These are phyloP conservation scores for Gnatocerus cornutus DNA, from an alignment of 2,888 invertebrate genomes.

Conservation along the genomic window DNA sequence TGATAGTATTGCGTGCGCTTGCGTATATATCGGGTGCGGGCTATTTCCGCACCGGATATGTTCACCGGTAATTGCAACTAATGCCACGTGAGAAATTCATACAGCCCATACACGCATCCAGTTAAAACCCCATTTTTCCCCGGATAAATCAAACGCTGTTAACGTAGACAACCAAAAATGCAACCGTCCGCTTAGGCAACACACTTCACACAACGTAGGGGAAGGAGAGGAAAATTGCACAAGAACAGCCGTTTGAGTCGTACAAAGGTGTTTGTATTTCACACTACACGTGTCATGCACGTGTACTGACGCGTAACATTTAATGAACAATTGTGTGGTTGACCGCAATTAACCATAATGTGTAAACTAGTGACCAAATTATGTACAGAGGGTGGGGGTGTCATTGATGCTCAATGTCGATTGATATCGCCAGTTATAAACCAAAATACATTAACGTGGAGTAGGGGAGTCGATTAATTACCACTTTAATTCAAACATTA, in stretches of 20 bases:
- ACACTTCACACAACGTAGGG: slow-evolving; percentile 13
- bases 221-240: neutral
- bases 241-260: neutral
- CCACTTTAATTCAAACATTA: slow-evolving; percentile 34
- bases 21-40: slow-evolving; percentile 62
- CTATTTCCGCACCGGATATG: slow-evolving; percentile 70
- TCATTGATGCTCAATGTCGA: slow-evolving; percentile 69
- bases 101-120: slow-evolving; percentile 40
- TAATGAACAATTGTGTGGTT: slow-evolving; percentile 71
- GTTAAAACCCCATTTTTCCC: slow-evolving; percentile 42
- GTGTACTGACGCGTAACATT: slow-evolving; percentile 67
- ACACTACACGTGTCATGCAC: slow-evolving; percentile 67
- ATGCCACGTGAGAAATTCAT: slow-evolving; percentile 66
- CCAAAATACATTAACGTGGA: slow-evolving; percentile 46
- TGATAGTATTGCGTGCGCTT: slow-evolving; percentile 60
- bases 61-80: slow-evolving; percentile 71
- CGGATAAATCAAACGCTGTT: slow-evolving; percentile 17
- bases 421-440: slow-evolving; percentile 64
- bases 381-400: slow-evolving; percentile 68
- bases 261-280: slow-evolving; percentile 35
- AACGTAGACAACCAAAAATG: slow-evolving; percentile 56
- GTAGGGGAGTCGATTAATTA: slow-evolving; percentile 40
- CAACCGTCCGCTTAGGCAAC: slow-evolving; percentile 36
- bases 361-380: slow-evolving; percentile 73
- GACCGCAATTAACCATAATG: slow-evolving; percentile 72